Conservation (phyloP, 2,113 vertebrate genomes). For the Scartelaos histophorus region DNA sequence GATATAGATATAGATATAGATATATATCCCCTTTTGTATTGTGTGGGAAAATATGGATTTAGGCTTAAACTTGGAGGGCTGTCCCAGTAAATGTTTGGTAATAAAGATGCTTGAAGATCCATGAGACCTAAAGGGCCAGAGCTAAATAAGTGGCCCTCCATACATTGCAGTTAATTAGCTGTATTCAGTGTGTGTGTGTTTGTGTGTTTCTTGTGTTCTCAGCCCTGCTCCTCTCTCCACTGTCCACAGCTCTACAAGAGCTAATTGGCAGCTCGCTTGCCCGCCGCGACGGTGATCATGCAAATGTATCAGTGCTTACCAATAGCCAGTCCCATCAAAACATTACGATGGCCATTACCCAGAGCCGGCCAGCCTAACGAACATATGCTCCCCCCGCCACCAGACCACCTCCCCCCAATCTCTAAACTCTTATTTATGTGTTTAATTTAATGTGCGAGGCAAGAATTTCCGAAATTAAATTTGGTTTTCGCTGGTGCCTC, state of each 20-base stretch:
- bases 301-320: slow-evolving; percentile 97
- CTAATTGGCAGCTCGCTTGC: slow-evolving; percentile 92
- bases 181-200: slow-evolving; percentile 28
- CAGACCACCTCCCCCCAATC: slow-evolving; percentile 85
- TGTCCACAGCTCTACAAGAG: slow-evolving; percentile 55
- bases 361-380: slow-evolving; percentile 92
- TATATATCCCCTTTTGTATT: too few relatives aligned
- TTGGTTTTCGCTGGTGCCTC: slow-evolving; percentile 93
- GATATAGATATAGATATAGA: too few relatives aligned
- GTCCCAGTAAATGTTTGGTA: neutral
- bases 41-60: too few relatives aligned
- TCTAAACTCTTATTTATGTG: slow-evolving; percentile 99
- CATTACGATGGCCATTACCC: slow-evolving; percentile 98
- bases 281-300: slow-evolving; percentile 90
- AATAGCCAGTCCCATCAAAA: slow-evolving; percentile 94
- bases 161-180: slow-evolving; percentile 60
- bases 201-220: slow-evolving; percentile 45
- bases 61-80: neutral
- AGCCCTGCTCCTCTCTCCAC: slow-evolving; percentile 47
- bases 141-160: slow-evolving; percentile 48
- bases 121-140: slow-evolving; percentile 11
- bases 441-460: slow-evolving; percentile 99
- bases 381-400: slow-evolving; percentile 92
- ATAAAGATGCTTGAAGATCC: neutral
- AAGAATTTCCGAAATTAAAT: slow-evolving; percentile 99